Conservation (phyloP, 2,888 invertebrate genomes). For the Yponomeuta cagnagella region DNA sequence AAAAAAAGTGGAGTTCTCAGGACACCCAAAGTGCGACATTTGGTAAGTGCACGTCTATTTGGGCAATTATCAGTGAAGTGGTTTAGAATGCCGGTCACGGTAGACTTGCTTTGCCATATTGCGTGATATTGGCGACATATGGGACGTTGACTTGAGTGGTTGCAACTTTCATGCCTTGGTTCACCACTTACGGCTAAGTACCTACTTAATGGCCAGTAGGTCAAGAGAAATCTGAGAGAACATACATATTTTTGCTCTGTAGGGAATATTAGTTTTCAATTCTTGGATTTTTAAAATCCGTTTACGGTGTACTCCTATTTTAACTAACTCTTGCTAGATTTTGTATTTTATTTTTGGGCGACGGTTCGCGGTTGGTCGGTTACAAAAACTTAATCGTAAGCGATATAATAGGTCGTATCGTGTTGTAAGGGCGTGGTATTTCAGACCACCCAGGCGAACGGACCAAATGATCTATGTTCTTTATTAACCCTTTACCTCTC, state of each 20-base stretch:
- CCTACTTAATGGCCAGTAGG: not conserved
- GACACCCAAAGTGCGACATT: conserved; percentile 39
- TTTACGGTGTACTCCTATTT: not conserved
- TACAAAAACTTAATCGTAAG: conserved; percentile 18
- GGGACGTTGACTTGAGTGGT: conserved; percentile 7
- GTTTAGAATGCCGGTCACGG: conserved; percentile 44
- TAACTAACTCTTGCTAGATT: not conserved
- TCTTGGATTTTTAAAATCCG: not conserved
- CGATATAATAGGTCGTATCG: conserved; percentile 16
- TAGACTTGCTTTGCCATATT: conserved; percentile 9
- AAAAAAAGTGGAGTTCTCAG: conserved; percentile 15
- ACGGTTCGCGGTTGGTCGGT: conserved; percentile 12
- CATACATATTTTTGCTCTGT: not conserved
- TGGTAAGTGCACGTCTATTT: conserved; percentile 52
- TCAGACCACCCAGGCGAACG: conserved; percentile 47
- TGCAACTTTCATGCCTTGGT: not conserved
- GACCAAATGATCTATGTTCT: conserved; percentile 37
- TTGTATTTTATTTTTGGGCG: not conserved
- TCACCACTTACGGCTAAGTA: not conserved
- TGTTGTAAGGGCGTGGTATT: conserved; percentile 24
- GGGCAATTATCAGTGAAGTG: conserved; percentile 65
- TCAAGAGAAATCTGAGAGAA: not conserved
- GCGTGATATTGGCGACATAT: conserved; percentile 11
- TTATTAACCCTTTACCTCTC: conserved; percentile 25
- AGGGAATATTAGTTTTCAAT: not conserved